Evolutionary conservation across 2,113 vertebrate species (phyloP).

Genomic region (Lamprologus lemairii): DNA sequence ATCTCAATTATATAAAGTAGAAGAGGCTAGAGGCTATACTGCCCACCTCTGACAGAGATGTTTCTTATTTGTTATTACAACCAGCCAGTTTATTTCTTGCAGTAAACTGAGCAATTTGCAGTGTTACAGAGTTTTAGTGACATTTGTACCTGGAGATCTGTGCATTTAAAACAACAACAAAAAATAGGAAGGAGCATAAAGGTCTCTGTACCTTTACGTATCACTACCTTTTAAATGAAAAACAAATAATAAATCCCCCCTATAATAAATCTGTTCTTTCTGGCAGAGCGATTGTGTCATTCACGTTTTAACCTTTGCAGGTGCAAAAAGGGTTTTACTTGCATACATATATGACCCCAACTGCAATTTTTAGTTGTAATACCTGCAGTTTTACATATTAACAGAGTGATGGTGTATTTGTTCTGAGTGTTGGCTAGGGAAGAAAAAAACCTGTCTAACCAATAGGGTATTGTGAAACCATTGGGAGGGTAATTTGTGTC

Average conservation of each 20-base stretch:
- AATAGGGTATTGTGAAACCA: background rate
- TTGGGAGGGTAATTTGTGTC: background rate
- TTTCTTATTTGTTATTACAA: background rate
- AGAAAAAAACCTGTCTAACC: background rate
- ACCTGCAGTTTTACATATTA: background rate
- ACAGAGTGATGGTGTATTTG: background rate
- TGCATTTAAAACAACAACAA: background rate
- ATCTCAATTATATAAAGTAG: background rate
- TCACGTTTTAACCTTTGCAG: background rate
- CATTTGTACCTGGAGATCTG: background rate
- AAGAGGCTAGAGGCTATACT: background rate
- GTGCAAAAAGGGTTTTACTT: background rate
- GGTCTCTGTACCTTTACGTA: background rate
- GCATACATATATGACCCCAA: background rate
- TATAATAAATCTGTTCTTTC: background rate
- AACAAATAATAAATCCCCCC: background rate
- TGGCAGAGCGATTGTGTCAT: accelerated
- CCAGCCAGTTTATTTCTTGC: background rate
- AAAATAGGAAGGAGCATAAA: background rate
- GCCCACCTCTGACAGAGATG: background rate
- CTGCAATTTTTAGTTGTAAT: background rate
- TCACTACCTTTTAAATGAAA: background rate
- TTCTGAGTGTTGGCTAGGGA: background rate
- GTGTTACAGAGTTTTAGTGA: background rate
- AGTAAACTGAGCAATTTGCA: background rate